These are phyloP conservation scores for Arge pagana DNA, from an alignment of 2,888 invertebrate species.

Conservation along the genomic window DNA sequence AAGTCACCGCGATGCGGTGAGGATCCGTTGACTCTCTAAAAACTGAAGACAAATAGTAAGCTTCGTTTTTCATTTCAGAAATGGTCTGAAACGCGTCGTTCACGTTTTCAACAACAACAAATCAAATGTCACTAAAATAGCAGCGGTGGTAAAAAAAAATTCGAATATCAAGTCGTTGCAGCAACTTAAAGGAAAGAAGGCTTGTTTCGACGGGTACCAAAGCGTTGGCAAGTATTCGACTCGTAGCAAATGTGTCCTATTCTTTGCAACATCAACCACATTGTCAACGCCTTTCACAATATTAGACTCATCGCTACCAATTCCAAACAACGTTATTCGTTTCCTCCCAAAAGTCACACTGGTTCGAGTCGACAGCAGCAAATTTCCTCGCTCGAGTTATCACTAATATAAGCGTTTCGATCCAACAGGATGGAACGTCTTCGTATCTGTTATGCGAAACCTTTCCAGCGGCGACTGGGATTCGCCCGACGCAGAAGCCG, in stretches of 20 bases:
- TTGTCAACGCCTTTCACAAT: too few relatives aligned
- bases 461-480: slow-evolving; percentile 28
- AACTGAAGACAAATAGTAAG: background rate
- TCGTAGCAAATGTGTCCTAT: too few relatives aligned
- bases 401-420: background rate
- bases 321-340: too few relatives aligned
- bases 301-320: too few relatives aligned
- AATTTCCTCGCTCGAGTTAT: too few relatives aligned
- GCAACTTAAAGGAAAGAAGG: slow-evolving; percentile 72
- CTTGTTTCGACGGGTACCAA: slow-evolving; percentile 81
- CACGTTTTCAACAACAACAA: slow-evolving; percentile 67
- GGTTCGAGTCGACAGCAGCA: too few relatives aligned
- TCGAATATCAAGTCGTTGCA: slow-evolving; percentile 64
- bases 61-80: slow-evolving; percentile 56
- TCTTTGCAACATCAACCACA: too few relatives aligned
- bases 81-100: slow-evolving; percentile 64
- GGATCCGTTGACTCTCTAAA: slow-evolving; percentile 28
- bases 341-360: too few relatives aligned
- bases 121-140: slow-evolving; percentile 66
- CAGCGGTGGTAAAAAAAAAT: slow-evolving; percentile 69
- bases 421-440: slow-evolving; percentile 49
- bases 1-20: slow-evolving; percentile 71
- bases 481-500: slow-evolving; percentile 51
- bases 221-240: slow-evolving; percentile 72
- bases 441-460: slow-evolving; percentile 42